phyloP scores from a whole-genome alignment of 2,888 invertebrate genomes.

The Choreutis nemorana region DNA sequence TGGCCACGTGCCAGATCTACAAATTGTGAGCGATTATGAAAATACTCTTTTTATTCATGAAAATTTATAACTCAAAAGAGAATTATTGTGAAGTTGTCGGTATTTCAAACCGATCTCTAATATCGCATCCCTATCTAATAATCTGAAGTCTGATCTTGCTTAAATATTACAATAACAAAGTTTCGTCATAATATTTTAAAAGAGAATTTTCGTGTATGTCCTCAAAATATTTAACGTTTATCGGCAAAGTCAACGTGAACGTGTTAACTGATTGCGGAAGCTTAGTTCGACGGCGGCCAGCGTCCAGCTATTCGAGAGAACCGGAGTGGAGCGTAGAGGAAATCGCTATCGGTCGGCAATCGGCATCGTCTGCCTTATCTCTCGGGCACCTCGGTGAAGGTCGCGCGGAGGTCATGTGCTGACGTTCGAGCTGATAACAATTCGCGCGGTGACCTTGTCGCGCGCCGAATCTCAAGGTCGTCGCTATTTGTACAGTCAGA shows the following conservation, averaged over 20 bases:
- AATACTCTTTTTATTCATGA: too few relatives aligned
- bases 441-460: slow-evolving; percentile 64
- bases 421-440: slow-evolving; percentile 65
- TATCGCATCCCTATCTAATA: too few relatives aligned
- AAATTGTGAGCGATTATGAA: too few relatives aligned
- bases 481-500: slow-evolving; percentile 61
- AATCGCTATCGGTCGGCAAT: slow-evolving; percentile 51
- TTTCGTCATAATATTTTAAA: too few relatives aligned
- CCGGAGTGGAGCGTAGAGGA: slow-evolving; percentile 21
- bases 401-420: slow-evolving; percentile 51
- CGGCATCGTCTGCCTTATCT: slow-evolving; percentile 45
- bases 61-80: too few relatives aligned
- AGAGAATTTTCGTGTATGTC: too few relatives aligned
- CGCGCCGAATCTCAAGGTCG: slow-evolving; percentile 62
- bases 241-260: too few relatives aligned
- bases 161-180: too few relatives aligned
- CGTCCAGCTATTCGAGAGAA: slow-evolving; percentile 4
- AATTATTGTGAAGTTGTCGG: too few relatives aligned
- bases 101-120: too few relatives aligned
- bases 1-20: slow-evolving; percentile 50
- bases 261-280: slow-evolving; percentile 13
- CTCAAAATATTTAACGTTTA: too few relatives aligned
- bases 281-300: slow-evolving; percentile 14
- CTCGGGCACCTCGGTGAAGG: slow-evolving; percentile 53
- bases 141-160: neutral